Conservation (phyloP, 2,113 vertebrate genomes). For the Ophthalmolycus amberensis region DNA sequence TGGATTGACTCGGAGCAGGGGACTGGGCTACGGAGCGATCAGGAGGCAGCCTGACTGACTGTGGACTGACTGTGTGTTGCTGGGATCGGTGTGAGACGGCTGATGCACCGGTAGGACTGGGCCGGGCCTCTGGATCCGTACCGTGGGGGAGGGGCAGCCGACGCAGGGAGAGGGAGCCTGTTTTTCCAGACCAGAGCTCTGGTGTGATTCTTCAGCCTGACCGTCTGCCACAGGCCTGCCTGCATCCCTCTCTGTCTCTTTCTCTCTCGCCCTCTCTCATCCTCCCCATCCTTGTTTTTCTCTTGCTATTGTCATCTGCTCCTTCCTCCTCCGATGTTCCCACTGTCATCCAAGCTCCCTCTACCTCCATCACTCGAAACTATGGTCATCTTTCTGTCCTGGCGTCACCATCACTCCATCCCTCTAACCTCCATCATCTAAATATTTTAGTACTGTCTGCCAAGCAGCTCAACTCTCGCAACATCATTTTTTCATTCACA, state of each 20-base stretch:
- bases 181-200: slow-evolving; percentile 78
- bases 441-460: slow-evolving; percentile 41
- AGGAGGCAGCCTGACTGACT: slow-evolving; percentile 59
- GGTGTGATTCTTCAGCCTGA: slow-evolving; percentile 73
- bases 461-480: slow-evolving; percentile 35
- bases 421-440: slow-evolving; percentile 37
- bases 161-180: slow-evolving; percentile 76
- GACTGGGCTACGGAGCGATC: slow-evolving; percentile 43
- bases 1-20: slow-evolving; percentile 65
- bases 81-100: slow-evolving; percentile 61
- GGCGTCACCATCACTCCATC: slow-evolving; percentile 45
- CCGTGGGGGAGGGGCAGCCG: slow-evolving; percentile 83
- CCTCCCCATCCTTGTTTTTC: slow-evolving; percentile 55
- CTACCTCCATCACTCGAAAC: slow-evolving; percentile 46
- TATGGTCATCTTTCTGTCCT: slow-evolving; percentile 47
- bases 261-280: slow-evolving; percentile 49
- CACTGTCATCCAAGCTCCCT: slow-evolving; percentile 57
- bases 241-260: slow-evolving; percentile 45
- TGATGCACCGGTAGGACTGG: slow-evolving; percentile 80
- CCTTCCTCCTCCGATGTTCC: slow-evolving; percentile 52
- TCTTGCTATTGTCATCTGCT: slow-evolving; percentile 42
- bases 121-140: slow-evolving; percentile 79
- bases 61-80: slow-evolving; percentile 51
- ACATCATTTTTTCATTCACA: slow-evolving; percentile 42
- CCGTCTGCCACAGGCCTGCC: slow-evolving; percentile 68